These are phyloP conservation scores for Halcyon malimbica DNA, from an alignment of 2,113 vertebrate species.

Conservation along the genomic window DNA sequence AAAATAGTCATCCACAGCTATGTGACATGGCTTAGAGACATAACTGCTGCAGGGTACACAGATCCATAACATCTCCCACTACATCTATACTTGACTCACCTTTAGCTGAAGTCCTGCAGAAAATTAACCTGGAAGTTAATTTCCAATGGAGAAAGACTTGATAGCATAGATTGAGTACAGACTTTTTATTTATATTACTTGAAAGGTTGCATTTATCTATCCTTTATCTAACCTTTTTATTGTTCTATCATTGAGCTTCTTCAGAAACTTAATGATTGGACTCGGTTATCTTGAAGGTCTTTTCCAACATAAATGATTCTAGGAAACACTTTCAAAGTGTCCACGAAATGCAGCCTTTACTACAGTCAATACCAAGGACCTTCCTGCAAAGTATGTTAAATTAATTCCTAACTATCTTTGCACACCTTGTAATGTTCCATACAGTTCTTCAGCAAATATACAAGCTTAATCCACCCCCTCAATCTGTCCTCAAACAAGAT, in stretches of 20 bases:
- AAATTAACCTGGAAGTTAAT: not conserved
- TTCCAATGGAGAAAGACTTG: not conserved
- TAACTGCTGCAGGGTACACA: not conserved
- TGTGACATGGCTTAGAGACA: not conserved
- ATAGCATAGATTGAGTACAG: not conserved
- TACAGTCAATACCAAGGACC: not conserved
- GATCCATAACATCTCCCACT: not conserved
- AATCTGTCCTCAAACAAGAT: not conserved
- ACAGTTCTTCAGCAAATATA: not conserved
- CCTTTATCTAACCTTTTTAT: not conserved
- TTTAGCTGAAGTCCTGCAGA: not conserved
- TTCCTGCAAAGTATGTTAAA: not conserved
- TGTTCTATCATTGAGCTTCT: not conserved
- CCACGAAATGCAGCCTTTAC: not conserved
- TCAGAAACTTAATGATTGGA: not conserved
- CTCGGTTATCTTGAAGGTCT: too few relatives aligned
- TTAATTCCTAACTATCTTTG: not conserved
- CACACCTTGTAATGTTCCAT: not conserved
- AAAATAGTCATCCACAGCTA: not conserved
- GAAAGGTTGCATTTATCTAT: not conserved
- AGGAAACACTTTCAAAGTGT: not conserved
- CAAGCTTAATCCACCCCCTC: not conserved
- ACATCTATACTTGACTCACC: not conserved
- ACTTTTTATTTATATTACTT: not conserved
- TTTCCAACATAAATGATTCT: too few relatives aligned